A percentile compares a stretch with the other conserved stretches of the same genome.
Conservation (phyloP, 2,888 invertebrate genomes). For the Eucera pruinosa region DNA sequence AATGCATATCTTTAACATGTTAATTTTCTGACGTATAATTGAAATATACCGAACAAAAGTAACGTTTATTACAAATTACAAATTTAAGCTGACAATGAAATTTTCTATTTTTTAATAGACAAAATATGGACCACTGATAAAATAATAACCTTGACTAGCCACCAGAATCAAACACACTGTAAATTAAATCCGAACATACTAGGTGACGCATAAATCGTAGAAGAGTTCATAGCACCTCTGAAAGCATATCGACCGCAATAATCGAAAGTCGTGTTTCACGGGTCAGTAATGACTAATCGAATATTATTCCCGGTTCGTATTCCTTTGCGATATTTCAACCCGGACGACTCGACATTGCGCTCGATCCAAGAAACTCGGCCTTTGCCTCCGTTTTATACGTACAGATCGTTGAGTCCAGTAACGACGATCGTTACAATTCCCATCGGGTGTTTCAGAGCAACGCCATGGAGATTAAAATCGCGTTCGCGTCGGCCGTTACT, state of each 20-base stretch:
- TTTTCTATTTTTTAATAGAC: too few species aligned
- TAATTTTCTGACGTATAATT: too few species aligned
- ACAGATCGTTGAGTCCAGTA: neutral
- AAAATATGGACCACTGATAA: too few species aligned
- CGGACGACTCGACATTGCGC: neutral
- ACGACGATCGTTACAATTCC: neutral
- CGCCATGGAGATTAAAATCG: conserved; percentile 43
- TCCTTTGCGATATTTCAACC: neutral
- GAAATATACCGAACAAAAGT: too few species aligned
- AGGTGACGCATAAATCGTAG: conserved; percentile 16
- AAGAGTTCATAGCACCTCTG: neutral
- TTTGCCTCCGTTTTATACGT: neutral
- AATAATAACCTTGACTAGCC: too few species aligned
- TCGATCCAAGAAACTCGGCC: neutral
- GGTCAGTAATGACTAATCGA: conserved; percentile 28
- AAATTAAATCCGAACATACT: neutral
- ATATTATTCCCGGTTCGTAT: conserved; percentile 16
- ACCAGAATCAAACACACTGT: neutral
- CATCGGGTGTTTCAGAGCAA: conserved; percentile 25
- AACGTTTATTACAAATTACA: too few species aligned
- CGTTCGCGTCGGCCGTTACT: conserved; percentile 29
- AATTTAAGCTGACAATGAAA: too few species aligned
- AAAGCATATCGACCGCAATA: conserved; percentile 27
- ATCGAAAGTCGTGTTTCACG: conserved; percentile 26
- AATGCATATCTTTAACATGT: too few species aligned